phyloP scores from a whole-genome alignment of 2,888 invertebrate genomes.

The Cryptocephalus moraei region DNA sequence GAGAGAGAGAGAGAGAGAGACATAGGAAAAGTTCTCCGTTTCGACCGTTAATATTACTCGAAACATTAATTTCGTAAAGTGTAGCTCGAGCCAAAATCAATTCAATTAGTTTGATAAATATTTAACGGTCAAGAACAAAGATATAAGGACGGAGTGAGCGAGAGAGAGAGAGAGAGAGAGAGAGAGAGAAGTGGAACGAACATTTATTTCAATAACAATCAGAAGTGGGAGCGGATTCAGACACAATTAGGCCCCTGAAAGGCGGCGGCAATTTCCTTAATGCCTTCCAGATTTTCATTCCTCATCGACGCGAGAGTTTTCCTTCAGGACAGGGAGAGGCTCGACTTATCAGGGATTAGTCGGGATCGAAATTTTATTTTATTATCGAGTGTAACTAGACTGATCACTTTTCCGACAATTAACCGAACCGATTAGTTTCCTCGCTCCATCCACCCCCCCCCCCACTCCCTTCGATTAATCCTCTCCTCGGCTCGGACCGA shows the following conservation, averaged over 20 bases:
- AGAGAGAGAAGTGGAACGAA: not conserved
- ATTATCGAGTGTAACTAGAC: too few species aligned
- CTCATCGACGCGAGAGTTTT: conserved; percentile 35
- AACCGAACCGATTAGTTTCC: too few species aligned
- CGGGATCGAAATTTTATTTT: too few species aligned
- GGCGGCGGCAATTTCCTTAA: conserved; percentile 40
- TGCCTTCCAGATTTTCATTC: conserved; percentile 40
- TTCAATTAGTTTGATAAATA: conserved; percentile 23
- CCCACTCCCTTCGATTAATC: not conserved
- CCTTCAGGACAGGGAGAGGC: too few species aligned
- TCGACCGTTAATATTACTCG: too few species aligned
- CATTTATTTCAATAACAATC: not conserved
- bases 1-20: too few species aligned
- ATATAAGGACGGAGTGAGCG: too few species aligned
- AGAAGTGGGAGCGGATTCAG: too few species aligned
- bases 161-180: not conserved
- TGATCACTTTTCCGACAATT: too few species aligned
- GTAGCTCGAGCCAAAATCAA: conserved; percentile 9
- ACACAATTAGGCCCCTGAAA: conserved; percentile 21
- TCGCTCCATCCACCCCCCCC: too few species aligned
- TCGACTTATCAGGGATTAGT: too few species aligned
- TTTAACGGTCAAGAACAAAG: conserved; percentile 17
- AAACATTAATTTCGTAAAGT: conserved; percentile 3
- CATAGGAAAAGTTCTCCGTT: too few species aligned
- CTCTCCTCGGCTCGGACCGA: not conserved